Conservation (phyloP, 1,140 invertebrate species). For the Delia radicum region DNA sequence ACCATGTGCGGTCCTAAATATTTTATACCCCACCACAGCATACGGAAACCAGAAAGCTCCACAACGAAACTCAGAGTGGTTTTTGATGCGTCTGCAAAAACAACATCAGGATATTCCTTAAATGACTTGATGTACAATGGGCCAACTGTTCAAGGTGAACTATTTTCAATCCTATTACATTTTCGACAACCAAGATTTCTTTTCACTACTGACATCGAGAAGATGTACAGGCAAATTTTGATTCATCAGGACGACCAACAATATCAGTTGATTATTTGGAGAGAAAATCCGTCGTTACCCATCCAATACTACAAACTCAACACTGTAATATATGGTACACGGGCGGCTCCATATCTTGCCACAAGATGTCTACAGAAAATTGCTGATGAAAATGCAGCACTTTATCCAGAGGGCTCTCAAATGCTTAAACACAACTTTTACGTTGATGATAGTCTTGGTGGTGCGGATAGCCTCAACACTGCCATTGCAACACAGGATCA, state of each 20-base stretch:
- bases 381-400: conserved; percentile 35
- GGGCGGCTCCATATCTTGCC: too few species aligned
- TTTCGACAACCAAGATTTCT: conserved; percentile 46
- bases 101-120: conserved; percentile 27
- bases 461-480: conserved; percentile 34
- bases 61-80: conserved; percentile 37
- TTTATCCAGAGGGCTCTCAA: conserved; percentile 33
- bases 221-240: conserved; percentile 47
- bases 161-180: conserved; percentile 49
- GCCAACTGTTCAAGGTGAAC: conserved; percentile 25
- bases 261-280: conserved; percentile 53
- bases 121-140: conserved; percentile 26
- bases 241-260: conserved; percentile 31
- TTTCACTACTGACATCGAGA: conserved; percentile 35
- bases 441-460: conserved; percentile 57
- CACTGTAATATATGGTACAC: conserved; percentile 43
- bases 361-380: conserved; percentile 42
- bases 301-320: conserved; percentile 35
- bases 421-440: conserved; percentile 54
- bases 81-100: conserved; percentile 32
- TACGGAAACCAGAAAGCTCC: conserved; percentile 30
- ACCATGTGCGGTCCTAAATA: too few species aligned
- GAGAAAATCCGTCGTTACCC: conserved; percentile 27
- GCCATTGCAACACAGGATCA: not conserved
- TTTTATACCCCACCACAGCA: conserved; percentile 49